These are phyloP conservation scores for Formica selysi DNA, from an alignment of 1,140 invertebrate species.

Conservation along the genomic window DNA sequence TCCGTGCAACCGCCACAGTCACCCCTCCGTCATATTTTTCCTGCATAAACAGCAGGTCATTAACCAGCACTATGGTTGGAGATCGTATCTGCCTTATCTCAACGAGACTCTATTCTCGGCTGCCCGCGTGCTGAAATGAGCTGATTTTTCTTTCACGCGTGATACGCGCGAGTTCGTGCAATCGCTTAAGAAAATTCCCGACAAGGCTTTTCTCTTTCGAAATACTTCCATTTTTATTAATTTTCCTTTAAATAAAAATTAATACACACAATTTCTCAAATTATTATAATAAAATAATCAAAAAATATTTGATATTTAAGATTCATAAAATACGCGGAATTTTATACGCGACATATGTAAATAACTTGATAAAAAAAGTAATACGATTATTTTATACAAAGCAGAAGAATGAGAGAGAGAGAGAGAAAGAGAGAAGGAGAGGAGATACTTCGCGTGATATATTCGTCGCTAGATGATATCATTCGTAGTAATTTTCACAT, in stretches of 20 bases:
- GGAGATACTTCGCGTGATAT: not conserved
- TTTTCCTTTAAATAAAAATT: conserved; percentile 3
- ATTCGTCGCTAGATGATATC: conserved; percentile 23
- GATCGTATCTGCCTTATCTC: conserved; percentile 80
- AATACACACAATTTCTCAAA: not conserved
- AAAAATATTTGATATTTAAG: not conserved
- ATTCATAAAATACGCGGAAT: not conserved
- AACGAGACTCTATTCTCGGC: conserved; percentile 57
- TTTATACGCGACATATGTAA: not conserved
- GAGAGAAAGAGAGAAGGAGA: not conserved
- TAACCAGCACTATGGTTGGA: conserved; percentile 74
- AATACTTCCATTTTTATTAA: not conserved
- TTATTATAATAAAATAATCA: not conserved
- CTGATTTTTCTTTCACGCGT: conserved; percentile 39
- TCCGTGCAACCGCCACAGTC: conserved; percentile 6
- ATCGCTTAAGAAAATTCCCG: conserved; percentile 4
- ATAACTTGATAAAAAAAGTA: conserved; percentile 1
- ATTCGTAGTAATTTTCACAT: conserved; percentile 43
- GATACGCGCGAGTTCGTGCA: conserved; percentile 32
- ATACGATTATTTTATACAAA: conserved; percentile 6
- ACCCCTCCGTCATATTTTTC: conserved; percentile 74
- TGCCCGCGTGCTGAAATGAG: not conserved
- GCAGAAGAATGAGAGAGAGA: no score
- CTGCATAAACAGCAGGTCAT: conserved; percentile 81
- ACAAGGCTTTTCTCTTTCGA: not conserved